Conservation (phyloP, 2,113 vertebrate species). For the Helogale parvula region DNA sequence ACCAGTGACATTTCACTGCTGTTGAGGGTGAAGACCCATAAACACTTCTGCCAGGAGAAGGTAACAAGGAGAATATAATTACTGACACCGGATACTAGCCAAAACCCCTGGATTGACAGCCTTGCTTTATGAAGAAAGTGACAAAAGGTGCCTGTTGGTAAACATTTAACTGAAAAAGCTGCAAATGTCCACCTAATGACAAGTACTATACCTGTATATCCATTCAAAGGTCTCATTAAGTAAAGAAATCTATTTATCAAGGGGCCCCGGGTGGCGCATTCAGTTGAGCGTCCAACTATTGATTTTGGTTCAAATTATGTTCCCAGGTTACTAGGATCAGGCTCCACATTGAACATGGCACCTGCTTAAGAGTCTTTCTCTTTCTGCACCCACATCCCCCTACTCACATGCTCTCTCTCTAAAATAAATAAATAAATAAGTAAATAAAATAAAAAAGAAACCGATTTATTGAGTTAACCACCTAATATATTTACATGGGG, state of each 20-base stretch:
- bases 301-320: no score
- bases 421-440: no score
- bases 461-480: background rate
- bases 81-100: background rate
- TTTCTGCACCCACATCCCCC: no score
- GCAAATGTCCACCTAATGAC: background rate
- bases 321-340: no score
- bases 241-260: background rate
- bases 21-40: background rate
- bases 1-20: rapidly evolving
- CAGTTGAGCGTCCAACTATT: no score
- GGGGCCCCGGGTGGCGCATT: no score
- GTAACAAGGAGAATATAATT: constrained; percentile 18
- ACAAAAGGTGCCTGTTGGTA: background rate
- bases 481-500: background rate
- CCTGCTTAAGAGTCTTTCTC: no score
- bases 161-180: constrained; percentile 34
- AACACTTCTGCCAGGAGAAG: background rate
- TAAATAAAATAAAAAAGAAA: background rate
- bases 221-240: background rate
- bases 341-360: no score
- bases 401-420: no score
- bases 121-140: background rate
- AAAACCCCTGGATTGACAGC: background rate
- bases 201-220: background rate